Percentiles rank a stretch among this genome's conserved stretches.
Conservation (phyloP, 2,888 invertebrate species). For the Caenorhabditis doughertyi region DNA sequence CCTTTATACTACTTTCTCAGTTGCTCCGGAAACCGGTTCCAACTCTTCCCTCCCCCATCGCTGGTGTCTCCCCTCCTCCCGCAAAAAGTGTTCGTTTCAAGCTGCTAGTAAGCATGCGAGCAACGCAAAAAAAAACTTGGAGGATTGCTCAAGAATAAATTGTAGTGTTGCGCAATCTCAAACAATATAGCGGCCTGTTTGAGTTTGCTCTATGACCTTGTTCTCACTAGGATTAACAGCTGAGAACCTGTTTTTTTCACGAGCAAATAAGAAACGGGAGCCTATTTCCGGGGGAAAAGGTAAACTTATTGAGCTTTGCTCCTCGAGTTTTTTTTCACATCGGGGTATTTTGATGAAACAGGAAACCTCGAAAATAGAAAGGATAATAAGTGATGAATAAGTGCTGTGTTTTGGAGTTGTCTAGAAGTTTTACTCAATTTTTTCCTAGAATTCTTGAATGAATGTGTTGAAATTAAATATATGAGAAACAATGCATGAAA, state of each 20-base stretch:
- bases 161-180: conserved; percentile 36
- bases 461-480: no score
- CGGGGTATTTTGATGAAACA: no score
- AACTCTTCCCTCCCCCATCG: no score
- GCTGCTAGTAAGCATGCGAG: conserved; percentile 12
- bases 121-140: conserved; percentile 46
- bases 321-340: background rate
- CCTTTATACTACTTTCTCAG: conserved; percentile 31
- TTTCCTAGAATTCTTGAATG: no score
- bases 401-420: no score
- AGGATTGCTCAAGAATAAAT: conserved; percentile 35
- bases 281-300: conserved; percentile 17
- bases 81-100: conserved; percentile 26
- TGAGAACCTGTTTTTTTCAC: conserved; percentile 12
- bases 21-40: conserved; percentile 43
- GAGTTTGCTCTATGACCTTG: conserved; percentile 49
- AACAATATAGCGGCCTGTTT: conserved; percentile 22
- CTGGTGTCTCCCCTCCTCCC: conserved; percentile 15
- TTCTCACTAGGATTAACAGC: conserved; percentile 26
- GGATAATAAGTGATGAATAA: background rate
- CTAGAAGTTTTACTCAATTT: no score
- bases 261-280: conserved; percentile 2
- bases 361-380: background rate
- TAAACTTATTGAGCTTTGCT: background rate
- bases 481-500: no score